Evolutionary conservation across 2,113 vertebrate species (phyloP).

Genomic region (Notothenia coriiceps): DNA sequence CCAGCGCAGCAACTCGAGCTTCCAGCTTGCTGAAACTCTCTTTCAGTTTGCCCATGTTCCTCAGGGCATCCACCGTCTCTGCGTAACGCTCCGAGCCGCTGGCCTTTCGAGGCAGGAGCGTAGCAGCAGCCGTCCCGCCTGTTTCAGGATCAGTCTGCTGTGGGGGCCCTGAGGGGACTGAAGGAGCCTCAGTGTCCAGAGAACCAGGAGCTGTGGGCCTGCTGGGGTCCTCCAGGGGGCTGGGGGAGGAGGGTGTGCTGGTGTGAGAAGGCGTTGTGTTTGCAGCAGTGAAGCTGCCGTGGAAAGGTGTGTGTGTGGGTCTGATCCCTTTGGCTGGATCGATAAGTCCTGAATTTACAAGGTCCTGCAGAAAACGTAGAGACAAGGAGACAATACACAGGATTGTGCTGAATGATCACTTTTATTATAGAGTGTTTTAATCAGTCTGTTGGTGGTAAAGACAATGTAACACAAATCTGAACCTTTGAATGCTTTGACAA

Average conservation of each 20-base stretch:
- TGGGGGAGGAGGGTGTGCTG: background rate
- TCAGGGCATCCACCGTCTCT: conserved; percentile 73
- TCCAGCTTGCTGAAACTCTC: conserved; percentile 72
- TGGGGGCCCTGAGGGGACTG: background rate
- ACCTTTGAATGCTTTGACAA: background rate
- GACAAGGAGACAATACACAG: background rate
- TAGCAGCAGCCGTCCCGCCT: fast-evolving
- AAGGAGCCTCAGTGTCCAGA: background rate
- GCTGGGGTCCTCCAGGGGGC: fast-evolving
- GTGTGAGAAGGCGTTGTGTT: background rate
- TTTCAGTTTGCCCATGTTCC: conserved; percentile 63
- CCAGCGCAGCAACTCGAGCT: conserved; percentile 70
- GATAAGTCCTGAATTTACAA: background rate
- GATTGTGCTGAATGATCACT: background rate
- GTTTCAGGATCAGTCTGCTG: background rate
- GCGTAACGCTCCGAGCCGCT: conserved; percentile 34
- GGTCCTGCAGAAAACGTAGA: conserved; percentile 16
- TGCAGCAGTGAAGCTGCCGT: background rate
- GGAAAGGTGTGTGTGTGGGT: background rate
- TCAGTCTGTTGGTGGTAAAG: background rate
- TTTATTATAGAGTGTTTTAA: background rate
- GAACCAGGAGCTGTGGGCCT: background rate
- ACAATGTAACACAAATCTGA: background rate
- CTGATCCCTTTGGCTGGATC: background rate
- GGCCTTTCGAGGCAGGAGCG: background rate